phyloP scores from a whole-genome alignment of 2,113 vertebrate genomes.

The Toxotes chatareus region DNA sequence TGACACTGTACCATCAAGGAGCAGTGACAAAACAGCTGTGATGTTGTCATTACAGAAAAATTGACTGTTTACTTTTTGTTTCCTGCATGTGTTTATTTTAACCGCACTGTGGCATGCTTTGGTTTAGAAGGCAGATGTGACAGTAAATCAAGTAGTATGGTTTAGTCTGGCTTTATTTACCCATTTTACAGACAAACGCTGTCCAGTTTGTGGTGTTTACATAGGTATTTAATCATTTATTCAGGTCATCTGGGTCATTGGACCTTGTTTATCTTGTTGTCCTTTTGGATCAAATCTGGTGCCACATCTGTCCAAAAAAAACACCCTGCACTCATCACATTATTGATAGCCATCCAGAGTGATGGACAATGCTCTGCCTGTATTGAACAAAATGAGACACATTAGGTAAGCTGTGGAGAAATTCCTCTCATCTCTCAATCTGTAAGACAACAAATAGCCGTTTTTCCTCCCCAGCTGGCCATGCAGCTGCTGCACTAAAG shows the following conservation, averaged over 20 bases:
- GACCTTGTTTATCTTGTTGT: background rate
- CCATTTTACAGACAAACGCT: background rate
- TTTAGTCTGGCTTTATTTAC: background rate
- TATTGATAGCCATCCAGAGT: conserved; percentile 15
- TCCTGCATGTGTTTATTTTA: conserved; percentile 38
- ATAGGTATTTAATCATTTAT: conserved; percentile 8
- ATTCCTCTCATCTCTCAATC: conserved; percentile 45
- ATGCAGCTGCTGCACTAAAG: conserved; percentile 40
- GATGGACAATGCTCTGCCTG: conserved; percentile 15
- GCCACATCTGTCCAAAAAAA: background rate
- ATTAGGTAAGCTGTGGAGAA: conserved; percentile 52
- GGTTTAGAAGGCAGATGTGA: background rate
- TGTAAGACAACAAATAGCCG: conserved; percentile 59
- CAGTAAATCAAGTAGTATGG: background rate
- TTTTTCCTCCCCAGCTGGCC: conserved; percentile 28
- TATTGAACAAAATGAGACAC: conserved; percentile 37
- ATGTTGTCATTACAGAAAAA: conserved; percentile 28
- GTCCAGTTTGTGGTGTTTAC: background rate
- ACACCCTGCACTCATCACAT: conserved; percentile 22
- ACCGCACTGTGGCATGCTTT: background rate
- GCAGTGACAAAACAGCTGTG: background rate
- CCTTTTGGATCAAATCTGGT: background rate
- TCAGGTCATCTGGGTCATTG: background rate
- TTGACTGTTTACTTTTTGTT: background rate
- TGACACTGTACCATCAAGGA: conserved; percentile 21